Percentiles rank a stretch among this genome's conserved stretches.
phyloP scores from a whole-genome alignment of 2,113 vertebrate genomes.

The Phodopus roborovskii region DNA sequence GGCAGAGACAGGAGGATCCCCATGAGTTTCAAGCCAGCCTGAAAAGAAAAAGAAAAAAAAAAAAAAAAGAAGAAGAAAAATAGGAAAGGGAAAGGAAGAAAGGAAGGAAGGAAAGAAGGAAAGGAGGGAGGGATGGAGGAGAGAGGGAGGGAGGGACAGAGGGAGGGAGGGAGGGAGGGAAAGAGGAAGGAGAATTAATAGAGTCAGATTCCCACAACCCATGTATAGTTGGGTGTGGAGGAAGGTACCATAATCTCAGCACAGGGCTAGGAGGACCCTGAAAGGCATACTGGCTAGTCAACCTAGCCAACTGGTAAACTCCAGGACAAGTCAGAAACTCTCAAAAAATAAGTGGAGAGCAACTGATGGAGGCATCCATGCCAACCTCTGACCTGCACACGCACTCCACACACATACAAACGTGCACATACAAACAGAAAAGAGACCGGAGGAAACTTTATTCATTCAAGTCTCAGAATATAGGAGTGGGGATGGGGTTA shows the following conservation, averaged over 20 bases:
- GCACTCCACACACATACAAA: neutral
- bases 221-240: neutral
- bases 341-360: neutral
- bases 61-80: too few species aligned
- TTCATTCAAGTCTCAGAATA: neutral
- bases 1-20: too few species aligned
- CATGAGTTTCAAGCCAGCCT: too few species aligned
- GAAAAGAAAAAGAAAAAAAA: too few species aligned
- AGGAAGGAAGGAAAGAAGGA: too few species aligned
- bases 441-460: neutral
- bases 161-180: too few species aligned
- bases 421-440: neutral
- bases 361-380: neutral
- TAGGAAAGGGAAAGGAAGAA: too few species aligned
- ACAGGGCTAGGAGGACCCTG: neutral
- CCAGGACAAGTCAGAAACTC: neutral
- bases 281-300: neutral
- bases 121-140: too few species aligned
- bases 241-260: neutral
- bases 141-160: too few species aligned
- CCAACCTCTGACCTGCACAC: neutral
- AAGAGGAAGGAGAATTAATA: too few species aligned
- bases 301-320: neutral
- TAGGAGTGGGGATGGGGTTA: neutral
- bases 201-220: neutral